Evolutionary conservation across 2,888 invertebrate genomes (phyloP), one percentile per base, ranked within the genome.

Genomic region (Hirtodrosophila duncani): DNA sequence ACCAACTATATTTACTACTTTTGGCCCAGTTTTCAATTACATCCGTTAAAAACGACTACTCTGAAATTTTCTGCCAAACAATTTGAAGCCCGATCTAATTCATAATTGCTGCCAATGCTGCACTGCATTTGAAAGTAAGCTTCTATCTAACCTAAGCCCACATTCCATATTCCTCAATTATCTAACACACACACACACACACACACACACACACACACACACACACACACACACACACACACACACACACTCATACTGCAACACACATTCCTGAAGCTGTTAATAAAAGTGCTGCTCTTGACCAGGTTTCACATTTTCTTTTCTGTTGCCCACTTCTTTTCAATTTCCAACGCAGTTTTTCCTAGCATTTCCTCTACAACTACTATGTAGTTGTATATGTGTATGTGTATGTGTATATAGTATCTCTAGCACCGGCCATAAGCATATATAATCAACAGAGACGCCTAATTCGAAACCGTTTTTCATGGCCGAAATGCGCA

Each of bases 401-500:
- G n/a, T n/a, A n/a, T n/a, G n/a, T n/a, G n/a, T n/a, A n/a, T n/a
- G n/a, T n/a, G n/a, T n/a, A n/a, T n/a, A n/a, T n/a, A n/a, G 8
- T 8, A 26, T 18, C 6, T 30, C n/a, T 14, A 17, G 33, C 29
- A 27, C 20, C 24, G 36, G 23, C 26, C 27, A 11, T 9, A 20
- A 24, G 33, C 24, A 21, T 36, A 72, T 74, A 74, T 74, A 74
- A 74, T 74, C 72, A n/a, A 74, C 63, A 60, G 65, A n/a, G n/a
- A n/a, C 57, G 80, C 68, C 72, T 74, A 74, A 74, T 74, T 74
- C 81, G 77, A 80, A 74, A 56, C 72, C 81, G 72, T 74, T 72
- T 74, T 80, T 80, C 81, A 74, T 74, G 72, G 72, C 81, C 72
- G 74, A 74, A 74, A 80, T 80, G 74, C 74, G 68, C n/a, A n/a